Base-by-base conservation (phyloP, 2,888 invertebrate genomes). In the Alloscopus bannaensis region DNA sequence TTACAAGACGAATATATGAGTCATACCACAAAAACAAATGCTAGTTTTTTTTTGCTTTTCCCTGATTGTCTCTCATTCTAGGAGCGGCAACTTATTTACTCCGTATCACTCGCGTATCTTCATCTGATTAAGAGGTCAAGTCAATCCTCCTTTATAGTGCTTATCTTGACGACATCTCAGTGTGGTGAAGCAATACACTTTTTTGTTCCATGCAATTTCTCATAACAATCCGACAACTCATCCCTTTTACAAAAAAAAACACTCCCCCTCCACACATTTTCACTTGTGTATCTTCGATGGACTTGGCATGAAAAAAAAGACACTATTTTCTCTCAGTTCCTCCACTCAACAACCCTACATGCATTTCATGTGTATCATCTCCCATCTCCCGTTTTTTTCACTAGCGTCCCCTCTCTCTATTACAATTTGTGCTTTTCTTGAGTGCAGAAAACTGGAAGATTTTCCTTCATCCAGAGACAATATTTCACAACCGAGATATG, bases 401-500 rank as follows among this genome's bases (percentile, higher is more conserved):
- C 60, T n/a, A 16, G 13, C 26, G 40, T 64, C 11, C 45, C 11
- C 42, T 16, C 20, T 24, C 18, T 60, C 36, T 60, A 24, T 42
- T 42, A 73, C 72, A 59, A 71, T 71, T 62, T 62, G 36, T n/a
- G 50, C 52, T 65, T 65, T 76, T 55, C 50, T 76, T 68, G 45
- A 59, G 57, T 59, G 68, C 31, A 68, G 68, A 77, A 77, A 77
- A 76, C 40, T 62, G 69, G 66, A 66, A 57, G 75, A 68, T 68
- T 76, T 76, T 69, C 69, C 69, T 64, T 64, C 76, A 77, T 52
- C 69, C 69, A 55, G 69, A 65, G 70, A 70, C 78, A 69, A 78
- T 78, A 78, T 78, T 78, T 78, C 78, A 78, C 70, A 71, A 78
- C 64, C 71, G 59, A 62, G 78, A 78, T 78, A 78, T 78, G 78